A percentile compares a stretch with the other conserved stretches of the same genome.
These are phyloP conservation scores for Hydrotaea diabolus DNA, from an alignment of 2,888 invertebrate genomes.

Conservation along the genomic window DNA sequence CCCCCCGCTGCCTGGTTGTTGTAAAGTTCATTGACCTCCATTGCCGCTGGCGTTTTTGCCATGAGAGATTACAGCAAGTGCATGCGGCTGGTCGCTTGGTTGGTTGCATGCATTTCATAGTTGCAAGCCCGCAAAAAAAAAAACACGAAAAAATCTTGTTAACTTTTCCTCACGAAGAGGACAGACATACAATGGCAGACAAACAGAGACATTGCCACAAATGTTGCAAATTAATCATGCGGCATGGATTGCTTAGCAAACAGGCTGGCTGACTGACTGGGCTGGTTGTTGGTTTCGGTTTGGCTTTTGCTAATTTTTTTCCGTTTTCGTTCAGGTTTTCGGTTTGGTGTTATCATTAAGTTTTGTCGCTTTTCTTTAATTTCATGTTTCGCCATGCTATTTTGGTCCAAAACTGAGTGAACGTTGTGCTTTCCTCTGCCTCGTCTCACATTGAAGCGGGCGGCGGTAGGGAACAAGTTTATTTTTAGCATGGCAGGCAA, in stretches of 20 bases:
- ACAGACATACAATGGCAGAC: background rate
- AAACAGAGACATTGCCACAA: conserved; percentile 17
- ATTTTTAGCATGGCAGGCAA: conserved; percentile 12
- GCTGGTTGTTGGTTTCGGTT: background rate
- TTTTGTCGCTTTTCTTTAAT: conserved; percentile 4
- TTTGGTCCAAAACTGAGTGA: conserved; percentile 10
- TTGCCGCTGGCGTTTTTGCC: conserved; percentile 2
- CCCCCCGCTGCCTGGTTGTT: background rate
- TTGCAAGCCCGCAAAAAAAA: background rate
- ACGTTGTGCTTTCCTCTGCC: background rate
- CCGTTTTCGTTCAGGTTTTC: conserved; percentile 6
- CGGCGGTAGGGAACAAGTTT: background rate
- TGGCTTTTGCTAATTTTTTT: background rate
- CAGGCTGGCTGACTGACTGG: background rate
- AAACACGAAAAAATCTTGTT: background rate
- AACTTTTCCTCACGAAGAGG: background rate
- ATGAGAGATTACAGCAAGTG: conserved; percentile 24
- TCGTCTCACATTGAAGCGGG: background rate
- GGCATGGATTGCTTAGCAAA: background rate
- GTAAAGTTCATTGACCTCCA: conserved; percentile 10
- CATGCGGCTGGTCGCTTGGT: conserved; percentile 13
- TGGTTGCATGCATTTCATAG: conserved; percentile 20
- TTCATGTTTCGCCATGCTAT: conserved; percentile 17
- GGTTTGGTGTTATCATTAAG: background rate
- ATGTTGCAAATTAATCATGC: conserved; percentile 33